phyloP scores from a whole-genome alignment of 2,888 invertebrate genomes.

The Cistogaster globosa region DNA sequence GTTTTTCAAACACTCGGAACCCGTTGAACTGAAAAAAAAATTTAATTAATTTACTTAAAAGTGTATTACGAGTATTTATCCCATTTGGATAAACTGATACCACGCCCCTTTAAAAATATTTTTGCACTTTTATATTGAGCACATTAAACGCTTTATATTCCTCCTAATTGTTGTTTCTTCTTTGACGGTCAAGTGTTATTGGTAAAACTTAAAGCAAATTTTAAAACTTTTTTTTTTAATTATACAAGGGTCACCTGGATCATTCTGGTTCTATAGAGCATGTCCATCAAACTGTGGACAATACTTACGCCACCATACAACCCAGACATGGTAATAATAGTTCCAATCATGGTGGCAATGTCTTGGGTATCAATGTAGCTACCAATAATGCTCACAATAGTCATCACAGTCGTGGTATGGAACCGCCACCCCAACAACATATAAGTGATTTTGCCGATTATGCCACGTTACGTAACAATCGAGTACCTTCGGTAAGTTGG shows the following conservation, averaged over 20 bases:
- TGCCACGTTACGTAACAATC: constrained; percentile 82
- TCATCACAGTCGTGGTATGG: constrained; percentile 74
- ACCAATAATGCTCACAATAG: constrained; percentile 73
- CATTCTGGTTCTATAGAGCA: constrained; percentile 81
- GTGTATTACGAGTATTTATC: too few species aligned
- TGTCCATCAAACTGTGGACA: constrained; percentile 82
- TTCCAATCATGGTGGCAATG: constrained; percentile 74
- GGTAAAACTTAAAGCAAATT: neutral
- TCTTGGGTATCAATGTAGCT: constrained; percentile 71
- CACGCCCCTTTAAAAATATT: too few species aligned
- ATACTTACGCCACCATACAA: constrained; percentile 83
- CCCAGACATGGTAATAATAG: constrained; percentile 80
- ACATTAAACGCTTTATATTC: too few species aligned
- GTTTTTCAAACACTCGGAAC: too few species aligned
- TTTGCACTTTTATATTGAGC: too few species aligned
- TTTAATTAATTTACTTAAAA: too few species aligned
- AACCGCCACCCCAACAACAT: constrained; percentile 74
- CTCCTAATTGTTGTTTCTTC: too few species aligned
- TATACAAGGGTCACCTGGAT: constrained; percentile 78
- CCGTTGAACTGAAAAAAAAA: too few species aligned
- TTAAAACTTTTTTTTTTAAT: neutral
- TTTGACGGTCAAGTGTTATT: too few species aligned
- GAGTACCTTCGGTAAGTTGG: constrained; percentile 80
- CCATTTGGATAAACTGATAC: too few species aligned
- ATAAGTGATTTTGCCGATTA: constrained; percentile 82